Base-by-base conservation (phyloP, 2,797 vertebrate species). In the Eremophila alpestris region DNA sequence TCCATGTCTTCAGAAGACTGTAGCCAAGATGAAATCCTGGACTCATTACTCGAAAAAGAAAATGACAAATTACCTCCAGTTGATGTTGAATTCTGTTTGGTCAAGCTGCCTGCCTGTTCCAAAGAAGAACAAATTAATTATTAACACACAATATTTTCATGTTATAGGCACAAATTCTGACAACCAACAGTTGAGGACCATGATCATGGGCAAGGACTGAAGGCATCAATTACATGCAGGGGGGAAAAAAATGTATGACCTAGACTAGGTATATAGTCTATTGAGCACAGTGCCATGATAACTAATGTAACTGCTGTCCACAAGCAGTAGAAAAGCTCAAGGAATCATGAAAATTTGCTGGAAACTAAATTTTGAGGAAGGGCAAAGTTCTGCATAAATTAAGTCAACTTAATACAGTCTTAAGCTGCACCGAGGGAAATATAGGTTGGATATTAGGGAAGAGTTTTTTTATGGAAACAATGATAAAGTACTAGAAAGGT, bases 1-100 rank as follows among this genome's bases (percentile, higher is more conserved):
- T 99, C 99, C 98, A 99, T 99, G 96, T 99, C 99, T 21, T 99
- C 99, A 55, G 99, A 99, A 80, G 98, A 98, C 97, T 99, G 99
- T 13, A 99, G 97, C 99, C 99, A 99, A 73, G 98, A 98, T 5
- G 98, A 98, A 64, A 99, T 98, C 89, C 99, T 98, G 48, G 98
- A 97, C 88, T 99, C 99, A 68, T 98, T 98, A 95, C 94, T 98
- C 2, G 94, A 98, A 94, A 98, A 98, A 96, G 97, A 97, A 82
- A 98, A 97, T 5, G 99, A 98, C 30, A 99, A 97, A 90, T 88
- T 97, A 87, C 97, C 98, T 75, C 98, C 97, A 34, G 98, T 82
- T 95, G 98, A 98, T 43, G 98, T 93, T 0, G 98, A 98, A 85
- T 98, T 98, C 97, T 99, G 99, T 84, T 99, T 99, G 67, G 98